phyloP scores from a whole-genome alignment of 2,113 vertebrate species.

The Calyptommatus sinebrachiatus region DNA sequence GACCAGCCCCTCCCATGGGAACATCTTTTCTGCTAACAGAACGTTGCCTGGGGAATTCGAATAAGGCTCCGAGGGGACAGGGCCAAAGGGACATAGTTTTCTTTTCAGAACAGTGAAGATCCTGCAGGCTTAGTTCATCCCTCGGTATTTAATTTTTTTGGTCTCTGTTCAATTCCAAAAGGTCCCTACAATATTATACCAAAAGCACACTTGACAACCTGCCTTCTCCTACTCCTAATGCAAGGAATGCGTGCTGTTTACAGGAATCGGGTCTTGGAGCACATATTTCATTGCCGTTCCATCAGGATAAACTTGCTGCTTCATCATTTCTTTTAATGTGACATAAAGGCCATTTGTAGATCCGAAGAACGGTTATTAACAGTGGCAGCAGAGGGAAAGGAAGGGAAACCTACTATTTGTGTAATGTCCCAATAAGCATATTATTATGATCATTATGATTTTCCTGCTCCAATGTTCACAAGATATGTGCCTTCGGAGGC shows the following conservation, averaged over 20 bases:
- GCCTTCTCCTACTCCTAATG: background rate
- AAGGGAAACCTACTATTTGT: constrained; percentile 3
- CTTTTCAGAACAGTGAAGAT: too few relatives aligned
- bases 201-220: background rate
- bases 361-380: constrained; percentile 16
- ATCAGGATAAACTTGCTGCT: background rate
- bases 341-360: constrained; percentile 31
- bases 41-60: too few relatives aligned
- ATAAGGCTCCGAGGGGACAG: too few relatives aligned
- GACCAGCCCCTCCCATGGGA: too few relatives aligned
- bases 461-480: background rate
- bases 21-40: too few relatives aligned
- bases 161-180: background rate
- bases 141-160: too few relatives aligned
- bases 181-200: rapidly evolving
- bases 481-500: background rate
- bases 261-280: background rate
- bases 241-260: background rate
- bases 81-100: too few relatives aligned
- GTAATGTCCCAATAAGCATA: constrained; percentile 3
- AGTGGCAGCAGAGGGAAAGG: background rate
- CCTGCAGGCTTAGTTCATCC: too few relatives aligned
- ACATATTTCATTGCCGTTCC: background rate
- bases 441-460: background rate
- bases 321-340: constrained; percentile 5